phyloP scores from a whole-genome alignment of 2,888 invertebrate species.

The Conops quadrifasciatus region DNA sequence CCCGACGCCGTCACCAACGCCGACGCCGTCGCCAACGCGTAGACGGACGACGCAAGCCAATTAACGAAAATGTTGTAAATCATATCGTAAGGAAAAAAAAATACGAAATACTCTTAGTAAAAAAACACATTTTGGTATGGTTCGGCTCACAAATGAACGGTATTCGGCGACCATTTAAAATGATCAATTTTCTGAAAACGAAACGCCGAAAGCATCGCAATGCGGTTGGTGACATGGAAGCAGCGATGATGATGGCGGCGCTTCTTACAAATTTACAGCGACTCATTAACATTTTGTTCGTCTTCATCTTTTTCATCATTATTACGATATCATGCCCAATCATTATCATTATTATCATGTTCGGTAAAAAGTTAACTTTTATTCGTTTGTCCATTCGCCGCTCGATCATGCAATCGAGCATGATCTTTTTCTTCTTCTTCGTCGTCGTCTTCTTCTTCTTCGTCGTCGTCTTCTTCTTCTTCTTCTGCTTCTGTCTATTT shows the following conservation, averaged over 20 bases:
- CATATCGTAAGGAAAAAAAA: not conserved
- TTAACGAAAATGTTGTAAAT: conserved; percentile 14
- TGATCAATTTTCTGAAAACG: conserved; percentile 3
- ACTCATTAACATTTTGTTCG: too few species aligned
- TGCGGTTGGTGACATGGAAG: too few species aligned
- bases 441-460: not conserved
- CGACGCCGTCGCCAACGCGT: too few species aligned
- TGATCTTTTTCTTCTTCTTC: not conserved
- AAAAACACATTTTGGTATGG: not conserved
- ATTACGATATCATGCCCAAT: too few species aligned
- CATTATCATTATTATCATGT: too few species aligned
- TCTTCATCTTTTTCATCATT: too few species aligned
- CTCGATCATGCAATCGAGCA: not conserved
- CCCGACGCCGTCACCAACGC: not conserved
- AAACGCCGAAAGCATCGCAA: not conserved
- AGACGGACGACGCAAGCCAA: not conserved
- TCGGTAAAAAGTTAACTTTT: too few species aligned
- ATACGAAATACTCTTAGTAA: not conserved
- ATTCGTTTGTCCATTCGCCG: too few species aligned
- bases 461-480: not conserved
- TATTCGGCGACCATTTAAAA: not conserved
- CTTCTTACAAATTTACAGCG: not conserved
- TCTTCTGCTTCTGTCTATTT: conserved; percentile 1
- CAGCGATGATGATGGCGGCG: not conserved
- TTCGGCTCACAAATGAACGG: not conserved